Percentiles rank a stretch among this genome's conserved stretches.
Evolutionary conservation across 2,888 invertebrate genomes (phyloP).

Genomic region (Operophtera brumata): DNA sequence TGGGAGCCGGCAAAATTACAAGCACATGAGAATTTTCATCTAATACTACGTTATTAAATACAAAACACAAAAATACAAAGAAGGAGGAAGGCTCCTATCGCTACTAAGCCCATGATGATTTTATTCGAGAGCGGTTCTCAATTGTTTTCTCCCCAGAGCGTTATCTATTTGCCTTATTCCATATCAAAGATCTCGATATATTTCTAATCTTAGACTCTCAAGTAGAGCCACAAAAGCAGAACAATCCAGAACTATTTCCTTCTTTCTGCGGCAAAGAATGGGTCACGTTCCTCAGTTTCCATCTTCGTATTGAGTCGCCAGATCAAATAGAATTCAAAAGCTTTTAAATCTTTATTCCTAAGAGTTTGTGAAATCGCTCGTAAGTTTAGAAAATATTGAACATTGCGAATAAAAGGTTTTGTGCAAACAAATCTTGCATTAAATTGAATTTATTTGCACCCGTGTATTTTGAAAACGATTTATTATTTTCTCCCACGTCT

Average conservation of each 20-base stretch:
- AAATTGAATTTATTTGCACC: background rate
- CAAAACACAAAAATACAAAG: too few species aligned
- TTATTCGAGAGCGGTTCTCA: too few species aligned
- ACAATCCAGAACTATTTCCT: constrained; percentile 6
- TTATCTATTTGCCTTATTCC: background rate
- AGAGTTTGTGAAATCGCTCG: constrained; percentile 7
- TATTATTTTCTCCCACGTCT: too few species aligned
- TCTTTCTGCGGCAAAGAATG: constrained; percentile 12
- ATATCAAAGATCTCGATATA: background rate
- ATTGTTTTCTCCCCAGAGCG: too few species aligned
- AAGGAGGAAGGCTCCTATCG: too few species aligned
- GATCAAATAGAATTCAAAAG: constrained; percentile 15
- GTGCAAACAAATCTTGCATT: background rate
- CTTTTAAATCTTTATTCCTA: constrained; percentile 11
- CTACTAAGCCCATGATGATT: too few species aligned
- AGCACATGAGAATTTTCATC: too few species aligned
- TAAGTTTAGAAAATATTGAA: constrained; percentile 7
- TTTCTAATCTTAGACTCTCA: background rate
- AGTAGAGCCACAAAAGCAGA: too few species aligned
- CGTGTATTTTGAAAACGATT: too few species aligned
- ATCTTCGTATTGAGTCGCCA: constrained; percentile 13
- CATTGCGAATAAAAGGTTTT: background rate
- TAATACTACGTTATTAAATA: too few species aligned
- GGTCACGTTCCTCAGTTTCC: constrained; percentile 15
- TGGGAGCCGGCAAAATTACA: too few species aligned